These are phyloP conservation scores for Rhabditoides inermis DNA, from an alignment of 2,888 invertebrate species.

Conservation along the genomic window DNA sequence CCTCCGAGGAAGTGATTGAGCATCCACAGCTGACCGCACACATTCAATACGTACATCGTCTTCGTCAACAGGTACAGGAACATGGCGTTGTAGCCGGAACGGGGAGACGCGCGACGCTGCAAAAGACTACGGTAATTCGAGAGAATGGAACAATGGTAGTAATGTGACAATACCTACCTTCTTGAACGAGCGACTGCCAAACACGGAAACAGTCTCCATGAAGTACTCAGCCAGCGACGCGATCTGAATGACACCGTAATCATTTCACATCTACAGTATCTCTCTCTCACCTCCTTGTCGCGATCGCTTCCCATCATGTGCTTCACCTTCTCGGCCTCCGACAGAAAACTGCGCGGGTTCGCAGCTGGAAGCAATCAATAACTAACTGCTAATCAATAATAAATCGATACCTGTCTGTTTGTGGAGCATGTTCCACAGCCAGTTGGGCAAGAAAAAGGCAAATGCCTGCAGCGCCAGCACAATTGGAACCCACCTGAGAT, in stretches of 20 bases:
- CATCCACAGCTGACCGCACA: constrained; percentile 53
- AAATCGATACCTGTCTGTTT: constrained; percentile 28
- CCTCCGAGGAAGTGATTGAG: constrained; percentile 54
- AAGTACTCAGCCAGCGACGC: constrained; percentile 25
- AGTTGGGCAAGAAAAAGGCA: constrained; percentile 54
- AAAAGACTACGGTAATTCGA: constrained; percentile 11
- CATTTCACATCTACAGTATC: not conserved
- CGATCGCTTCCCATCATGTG: constrained; percentile 22
- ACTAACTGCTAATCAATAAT: too few relatives aligned
- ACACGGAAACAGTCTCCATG: constrained; percentile 27
- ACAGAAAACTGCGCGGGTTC: constrained; percentile 15
- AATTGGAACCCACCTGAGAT: constrained; percentile 37
- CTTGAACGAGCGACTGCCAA: constrained; percentile 11
- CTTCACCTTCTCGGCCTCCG: constrained; percentile 14
- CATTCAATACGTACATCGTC: constrained; percentile 53
- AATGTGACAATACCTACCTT: not conserved
- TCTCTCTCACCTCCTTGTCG: constrained; percentile 24
- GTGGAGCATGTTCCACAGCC: constrained; percentile 52
- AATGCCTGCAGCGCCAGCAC: constrained; percentile 54
- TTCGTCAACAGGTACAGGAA: constrained; percentile 54
- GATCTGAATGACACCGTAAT: not conserved
- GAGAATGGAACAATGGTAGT: too few relatives aligned
- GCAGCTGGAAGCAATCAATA: constrained; percentile 8
- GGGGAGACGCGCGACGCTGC: constrained; percentile 9
- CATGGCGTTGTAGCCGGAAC: constrained; percentile 41